phyloP scores from a whole-genome alignment of 92 coral and sea anemone genomes.

The Paramuricea clavata region DNA sequence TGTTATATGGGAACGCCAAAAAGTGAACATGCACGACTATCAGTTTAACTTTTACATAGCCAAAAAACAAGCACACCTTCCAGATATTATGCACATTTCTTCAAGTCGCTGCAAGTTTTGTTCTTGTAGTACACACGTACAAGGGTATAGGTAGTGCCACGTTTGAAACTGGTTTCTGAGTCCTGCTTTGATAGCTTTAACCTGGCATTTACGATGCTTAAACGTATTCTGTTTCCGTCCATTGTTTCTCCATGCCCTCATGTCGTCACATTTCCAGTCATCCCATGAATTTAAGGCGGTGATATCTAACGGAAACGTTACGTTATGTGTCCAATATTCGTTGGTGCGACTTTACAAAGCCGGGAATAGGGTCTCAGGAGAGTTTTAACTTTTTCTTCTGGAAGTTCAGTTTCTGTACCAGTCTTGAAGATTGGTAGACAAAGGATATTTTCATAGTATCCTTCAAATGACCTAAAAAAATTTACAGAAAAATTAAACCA shows the following conservation, averaged over 20 bases:
- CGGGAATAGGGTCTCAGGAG: constrained; percentile 28
- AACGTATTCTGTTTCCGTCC: constrained; percentile 24
- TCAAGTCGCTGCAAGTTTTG: constrained; percentile 33
- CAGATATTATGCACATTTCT: constrained; percentile 26
- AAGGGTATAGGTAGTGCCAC: constrained; percentile 12
- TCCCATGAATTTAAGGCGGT: constrained; percentile 13
- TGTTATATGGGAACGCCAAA: too few relatives aligned
- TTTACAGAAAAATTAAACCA: too few relatives aligned
- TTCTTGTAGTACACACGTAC: constrained; percentile 31
- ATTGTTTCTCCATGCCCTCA: constrained; percentile 49
- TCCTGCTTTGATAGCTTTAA: constrained; percentile 2
- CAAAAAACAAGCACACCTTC: background rate
- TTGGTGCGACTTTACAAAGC: constrained; percentile 17
- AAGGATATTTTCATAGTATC: too few relatives aligned
- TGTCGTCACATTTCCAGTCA: constrained; percentile 41
- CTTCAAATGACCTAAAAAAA: too few relatives aligned
- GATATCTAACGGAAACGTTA: constrained; percentile 14
- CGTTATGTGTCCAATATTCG: constrained; percentile 24
- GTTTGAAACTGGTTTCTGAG: background rate
- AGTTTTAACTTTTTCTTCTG: constrained; percentile 11
- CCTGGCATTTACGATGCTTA: constrained; percentile 7
- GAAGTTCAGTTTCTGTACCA: background rate
- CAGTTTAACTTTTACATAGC: too few relatives aligned
- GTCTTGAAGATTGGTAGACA: constrained; percentile 13
- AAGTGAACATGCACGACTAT: background rate